A percentile compares a stretch with the other conserved stretches of the same genome.
These are phyloP conservation scores for Paragorgia papillata DNA, from an alignment of 92 coral and sea anemone species.

Conservation along the genomic window DNA sequence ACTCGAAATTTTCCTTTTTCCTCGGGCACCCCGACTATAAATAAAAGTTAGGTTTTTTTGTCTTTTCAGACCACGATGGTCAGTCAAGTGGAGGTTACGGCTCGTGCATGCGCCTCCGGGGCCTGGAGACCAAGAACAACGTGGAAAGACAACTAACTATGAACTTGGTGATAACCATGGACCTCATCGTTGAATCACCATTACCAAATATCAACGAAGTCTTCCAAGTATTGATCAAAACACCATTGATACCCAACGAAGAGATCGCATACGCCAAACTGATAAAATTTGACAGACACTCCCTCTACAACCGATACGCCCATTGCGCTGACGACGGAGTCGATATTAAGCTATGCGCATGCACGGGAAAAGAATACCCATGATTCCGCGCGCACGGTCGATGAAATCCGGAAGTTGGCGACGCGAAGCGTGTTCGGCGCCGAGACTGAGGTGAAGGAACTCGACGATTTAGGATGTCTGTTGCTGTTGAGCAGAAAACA, in stretches of 20 bases:
- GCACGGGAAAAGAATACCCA: slow-evolving; percentile 39
- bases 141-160: not conserved
- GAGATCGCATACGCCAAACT: slow-evolving; percentile 39
- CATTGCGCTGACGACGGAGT: slow-evolving; percentile 79
- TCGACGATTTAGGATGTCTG: slow-evolving; percentile 67
- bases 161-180: slow-evolving; percentile 6
- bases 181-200: slow-evolving; percentile 6
- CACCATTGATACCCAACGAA: slow-evolving; percentile 30
- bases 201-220: slow-evolving; percentile 18
- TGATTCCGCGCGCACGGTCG: not conserved
- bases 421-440: slow-evolving; percentile 59
- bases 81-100: slow-evolving; percentile 16
- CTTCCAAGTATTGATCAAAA: slow-evolving; percentile 25
- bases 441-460: slow-evolving; percentile 65
- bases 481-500: slow-evolving; percentile 76
- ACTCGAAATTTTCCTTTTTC: too few species aligned
- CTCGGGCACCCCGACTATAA: too few species aligned
- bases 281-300: slow-evolving; percentile 68
- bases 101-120: slow-evolving; percentile 28
- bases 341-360: slow-evolving; percentile 84
- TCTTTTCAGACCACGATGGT: not conserved
- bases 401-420: slow-evolving; percentile 9
- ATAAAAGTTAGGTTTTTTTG: too few species aligned
- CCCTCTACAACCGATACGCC: slow-evolving; percentile 74
- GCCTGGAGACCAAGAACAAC: slow-evolving; percentile 29